These are phyloP conservation scores for Catharus bicknelli DNA, from an alignment of 2,113 vertebrate species.

Conservation along the genomic window DNA sequence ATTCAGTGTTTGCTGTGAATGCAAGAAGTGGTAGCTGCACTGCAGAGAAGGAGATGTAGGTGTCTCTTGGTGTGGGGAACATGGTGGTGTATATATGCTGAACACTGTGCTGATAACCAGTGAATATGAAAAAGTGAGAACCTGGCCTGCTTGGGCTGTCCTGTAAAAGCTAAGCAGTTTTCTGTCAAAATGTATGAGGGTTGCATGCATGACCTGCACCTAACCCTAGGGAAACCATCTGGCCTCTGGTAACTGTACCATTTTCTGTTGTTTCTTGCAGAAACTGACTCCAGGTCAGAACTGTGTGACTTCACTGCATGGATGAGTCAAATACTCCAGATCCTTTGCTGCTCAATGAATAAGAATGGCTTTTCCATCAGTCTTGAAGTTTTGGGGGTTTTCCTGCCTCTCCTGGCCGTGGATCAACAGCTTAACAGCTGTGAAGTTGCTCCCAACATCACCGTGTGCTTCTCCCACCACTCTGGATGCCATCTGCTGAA, in stretches of 20 bases:
- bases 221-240: background rate
- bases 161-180: background rate
- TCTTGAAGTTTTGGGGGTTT: background rate
- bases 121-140: background rate
- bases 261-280: background rate
- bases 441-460: background rate
- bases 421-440: background rate
- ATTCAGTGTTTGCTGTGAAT: background rate
- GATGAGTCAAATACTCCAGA: background rate
- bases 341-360: background rate
- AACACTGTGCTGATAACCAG: background rate
- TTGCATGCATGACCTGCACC: background rate
- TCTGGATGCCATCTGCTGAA: background rate
- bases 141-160: background rate
- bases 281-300: background rate
- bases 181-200: background rate
- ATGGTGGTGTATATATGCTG: background rate
- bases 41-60: background rate
- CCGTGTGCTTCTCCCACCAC: background rate
- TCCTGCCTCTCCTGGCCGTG: rapidly evolving
- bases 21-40: background rate
- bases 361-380: background rate
- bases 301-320: background rate
- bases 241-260: background rate
- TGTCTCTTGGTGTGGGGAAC: background rate